Evolutionary conservation across 37 sponge, comb jelly and placozoan species (phyloP), one percentile per base, ranked within the genome.

Genomic region (Hormiphora californensis): DNA sequence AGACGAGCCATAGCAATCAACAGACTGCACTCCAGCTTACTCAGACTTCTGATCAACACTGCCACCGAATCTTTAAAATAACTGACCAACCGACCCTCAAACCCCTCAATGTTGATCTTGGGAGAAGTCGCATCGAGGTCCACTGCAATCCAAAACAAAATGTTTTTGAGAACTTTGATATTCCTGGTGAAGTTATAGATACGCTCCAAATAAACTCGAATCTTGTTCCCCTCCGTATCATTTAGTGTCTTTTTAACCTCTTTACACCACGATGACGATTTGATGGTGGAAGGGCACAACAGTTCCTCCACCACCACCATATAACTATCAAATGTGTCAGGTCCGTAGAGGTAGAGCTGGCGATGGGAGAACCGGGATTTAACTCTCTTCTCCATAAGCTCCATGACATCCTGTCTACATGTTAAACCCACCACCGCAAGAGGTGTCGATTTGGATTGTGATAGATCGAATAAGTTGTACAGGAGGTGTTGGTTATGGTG

Each of bases 381-480:
- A 0, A 97, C 95, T 21, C 98, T 69, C 88, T 97, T 97, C 87
- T 97, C 98, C 39, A 97, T 65, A 9, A 93, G 69, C 85, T 94
- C 95, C 49, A 92, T 86, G 0, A 91, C 92, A 91, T 97, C 94
- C 92, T 95, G 86, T 51, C 68, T 33, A 12, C 91, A 86, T 8
- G 98, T 91, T 9, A 94, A 41, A 0, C 98, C 98, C 41, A 97
- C 87, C 0, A 97, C 91, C 0, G 92, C 91, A 15, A 97, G 44
- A 2, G 98, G 95, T 30, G 78, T 89, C 57, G 86, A 41, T 39
- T 88, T 86, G 17, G 90, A 86, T 69, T 92, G 93, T 12, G 92
- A 86, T 9, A 91, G 34, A 59, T 95, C 96, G 86, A 95, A 92
- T 51, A 95, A 85, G 85, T 92, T 94, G 86, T 94, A 97, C 86